Evolutionary conservation across 1,140 invertebrate genomes (phyloP), one percentile per base, ranked within the genome.

Genomic region (Drosophila equinoxialis): DNA sequence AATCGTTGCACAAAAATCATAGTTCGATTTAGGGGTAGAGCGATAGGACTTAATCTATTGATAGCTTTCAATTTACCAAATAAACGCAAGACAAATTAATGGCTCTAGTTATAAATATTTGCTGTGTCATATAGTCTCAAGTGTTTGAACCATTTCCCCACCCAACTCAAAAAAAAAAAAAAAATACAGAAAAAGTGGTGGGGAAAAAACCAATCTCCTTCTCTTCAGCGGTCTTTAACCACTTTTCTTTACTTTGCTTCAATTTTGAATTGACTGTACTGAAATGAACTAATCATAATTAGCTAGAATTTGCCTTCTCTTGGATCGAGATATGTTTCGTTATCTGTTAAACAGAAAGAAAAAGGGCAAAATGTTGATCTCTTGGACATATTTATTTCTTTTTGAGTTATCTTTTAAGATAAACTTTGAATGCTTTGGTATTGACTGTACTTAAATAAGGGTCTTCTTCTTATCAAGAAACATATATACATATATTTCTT

Each of bases 11-110:
- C 14, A 26, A 30, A 37, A 62, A 61, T 17, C 13, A 23, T n/a
- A 23, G 45, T 51, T 20, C 17, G 20, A 51, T 23, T 51, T 51
- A 51, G 17, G 45, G 17, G 51, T 65, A 68, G 61, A 75, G 58
- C 58, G 73, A 68, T 75, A 75, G 72, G 37, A 6, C 4, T 51
- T 75, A 75, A 75, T 75, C 72, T 75, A 26, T 33, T n/a, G n/a
- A 62, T 68, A 39, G 57, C 61, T 41, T 41, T 74, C 11, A 60
- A 51, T 11, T 37, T 67, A 37, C 3, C 60, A 45, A 45, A 62
- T 61, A 63, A 6, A 61, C 33, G 35, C 14, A 48, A 75, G 57
- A 45, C 64, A 75, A 75, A 75, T 75, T 75, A 75, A 75, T 68
- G 72, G 73, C 39, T 72, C 10, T 41, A 39, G 13, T 7, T 0